Conservation (phyloP, 2,888 invertebrate species). For the Dynastes maya region DNA sequence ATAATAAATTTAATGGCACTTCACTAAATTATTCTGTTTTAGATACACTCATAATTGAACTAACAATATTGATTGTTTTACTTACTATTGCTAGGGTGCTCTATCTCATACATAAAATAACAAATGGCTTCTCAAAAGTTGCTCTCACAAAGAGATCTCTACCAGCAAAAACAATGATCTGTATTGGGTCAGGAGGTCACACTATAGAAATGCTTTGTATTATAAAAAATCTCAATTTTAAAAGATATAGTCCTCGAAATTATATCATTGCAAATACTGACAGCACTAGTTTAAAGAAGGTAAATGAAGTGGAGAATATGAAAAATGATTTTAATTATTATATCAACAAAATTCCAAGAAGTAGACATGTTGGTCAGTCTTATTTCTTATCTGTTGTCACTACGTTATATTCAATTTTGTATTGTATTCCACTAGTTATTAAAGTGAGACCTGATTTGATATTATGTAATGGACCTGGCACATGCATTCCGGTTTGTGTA, state of each 20-base stretch:
- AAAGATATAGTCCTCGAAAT: slow-evolving; percentile 80
- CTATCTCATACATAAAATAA: slow-evolving; percentile 67
- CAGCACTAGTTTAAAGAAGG: slow-evolving; percentile 80
- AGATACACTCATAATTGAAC: slow-evolving; percentile 47
- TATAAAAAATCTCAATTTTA: slow-evolving; percentile 75
- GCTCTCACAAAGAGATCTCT: slow-evolving; percentile 59
- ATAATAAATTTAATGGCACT: not conserved
- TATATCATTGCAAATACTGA: slow-evolving; percentile 89
- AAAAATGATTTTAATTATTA: slow-evolving; percentile 67
- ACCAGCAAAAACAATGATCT: slow-evolving; percentile 73
- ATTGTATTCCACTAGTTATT: slow-evolving; percentile 80
- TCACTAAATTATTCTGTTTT: slow-evolving; percentile 27
- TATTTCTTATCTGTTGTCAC: slow-evolving; percentile 85
- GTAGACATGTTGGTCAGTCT: slow-evolving; percentile 90
- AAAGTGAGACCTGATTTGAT: slow-evolving; percentile 84
- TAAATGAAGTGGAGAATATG: slow-evolving; percentile 72
- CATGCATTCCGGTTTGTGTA: slow-evolving; percentile 93
- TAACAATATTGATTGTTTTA: slow-evolving; percentile 51
- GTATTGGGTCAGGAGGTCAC: slow-evolving; percentile 91
- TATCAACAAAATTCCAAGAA: slow-evolving; percentile 82
- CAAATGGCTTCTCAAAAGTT: slow-evolving; percentile 64
- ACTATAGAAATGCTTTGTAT: slow-evolving; percentile 94
- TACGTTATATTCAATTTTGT: slow-evolving; percentile 81
- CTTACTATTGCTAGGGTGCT: slow-evolving; percentile 63
- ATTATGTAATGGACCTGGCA: slow-evolving; percentile 96